These are phyloP conservation scores for Melipona beecheii DNA, from an alignment of 2,888 invertebrate species.

Conservation along the genomic window DNA sequence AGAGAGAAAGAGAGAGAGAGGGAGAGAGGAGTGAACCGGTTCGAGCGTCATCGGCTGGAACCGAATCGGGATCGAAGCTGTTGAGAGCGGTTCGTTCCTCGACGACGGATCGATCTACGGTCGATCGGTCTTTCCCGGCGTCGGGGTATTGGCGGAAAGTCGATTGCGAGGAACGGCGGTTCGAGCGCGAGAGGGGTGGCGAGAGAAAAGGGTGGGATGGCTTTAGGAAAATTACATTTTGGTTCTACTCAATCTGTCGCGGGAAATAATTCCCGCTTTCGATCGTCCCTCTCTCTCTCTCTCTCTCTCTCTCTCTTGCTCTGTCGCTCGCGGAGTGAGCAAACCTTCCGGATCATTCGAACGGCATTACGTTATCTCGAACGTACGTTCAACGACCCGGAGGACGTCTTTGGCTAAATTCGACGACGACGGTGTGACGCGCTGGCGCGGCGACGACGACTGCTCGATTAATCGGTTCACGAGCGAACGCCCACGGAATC, in stretches of 20 bases:
- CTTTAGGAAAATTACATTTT: slow-evolving; percentile 72
- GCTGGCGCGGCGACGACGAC: slow-evolving; percentile 43
- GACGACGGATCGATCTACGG: background rate
- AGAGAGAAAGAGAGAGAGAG: too few relatives aligned
- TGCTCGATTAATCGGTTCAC: slow-evolving; percentile 62
- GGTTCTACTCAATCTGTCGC: slow-evolving; percentile 64
- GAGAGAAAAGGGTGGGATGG: slow-evolving; percentile 38
- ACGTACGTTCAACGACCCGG: slow-evolving; percentile 30
- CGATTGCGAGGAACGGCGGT: slow-evolving; percentile 43
- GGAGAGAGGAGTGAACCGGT: background rate
- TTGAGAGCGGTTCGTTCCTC: background rate
- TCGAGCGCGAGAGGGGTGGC: background rate
- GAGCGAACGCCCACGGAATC: slow-evolving; percentile 53
- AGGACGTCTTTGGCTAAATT: slow-evolving; percentile 29
- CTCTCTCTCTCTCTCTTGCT: too few relatives aligned
- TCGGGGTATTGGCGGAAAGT: slow-evolving; percentile 28
- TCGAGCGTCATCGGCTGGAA: background rate
- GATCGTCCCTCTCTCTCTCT: slow-evolving; percentile 22
- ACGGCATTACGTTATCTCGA: slow-evolving; percentile 59
- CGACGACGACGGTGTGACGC: slow-evolving; percentile 30
- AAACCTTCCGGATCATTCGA: slow-evolving; percentile 56
- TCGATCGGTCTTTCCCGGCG: background rate
- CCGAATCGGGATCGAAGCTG: background rate
- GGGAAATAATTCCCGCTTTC: slow-evolving; percentile 66
- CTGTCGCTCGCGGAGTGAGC: background rate